phyloP scores from a whole-genome alignment of 2,113 vertebrate genomes.

The Furnarius figulus region DNA sequence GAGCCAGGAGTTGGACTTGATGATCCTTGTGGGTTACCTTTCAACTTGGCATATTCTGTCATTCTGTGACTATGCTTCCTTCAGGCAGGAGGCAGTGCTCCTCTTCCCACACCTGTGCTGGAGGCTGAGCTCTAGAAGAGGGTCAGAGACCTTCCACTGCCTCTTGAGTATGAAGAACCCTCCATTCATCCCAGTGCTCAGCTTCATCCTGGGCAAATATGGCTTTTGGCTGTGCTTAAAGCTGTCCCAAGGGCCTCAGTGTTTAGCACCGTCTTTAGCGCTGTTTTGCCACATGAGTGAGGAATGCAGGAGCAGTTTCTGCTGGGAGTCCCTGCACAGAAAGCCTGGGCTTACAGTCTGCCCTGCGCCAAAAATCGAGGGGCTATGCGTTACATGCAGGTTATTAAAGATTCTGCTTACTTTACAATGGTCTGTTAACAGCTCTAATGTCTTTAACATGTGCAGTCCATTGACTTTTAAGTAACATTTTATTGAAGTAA shows the following conservation, averaged over 20 bases:
- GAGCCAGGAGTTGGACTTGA: neutral
- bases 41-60: neutral
- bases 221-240: neutral
- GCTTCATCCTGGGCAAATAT: neutral
- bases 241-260: neutral
- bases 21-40: neutral
- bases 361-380: conserved; percentile 11
- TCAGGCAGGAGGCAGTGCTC: neutral
- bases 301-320: neutral
- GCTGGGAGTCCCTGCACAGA: neutral
- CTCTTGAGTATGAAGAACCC: fast-evolving
- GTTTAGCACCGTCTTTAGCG: neutral
- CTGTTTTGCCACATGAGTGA: neutral
- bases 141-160: neutral
- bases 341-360: neutral
- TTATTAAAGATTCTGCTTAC: conserved; percentile 83
- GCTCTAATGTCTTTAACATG: conserved; percentile 84
- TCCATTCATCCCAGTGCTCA: neutral
- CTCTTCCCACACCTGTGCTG: fast-evolving
- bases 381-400: conserved; percentile 27
- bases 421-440: conserved; percentile 84
- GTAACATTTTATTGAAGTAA: conserved; percentile 84
- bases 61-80: neutral
- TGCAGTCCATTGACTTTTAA: conserved; percentile 84
- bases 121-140: neutral